These are phyloP conservation scores for Ptychochromis oligacanthus DNA, from an alignment of 2,113 vertebrate genomes.

Conservation along the genomic window DNA sequence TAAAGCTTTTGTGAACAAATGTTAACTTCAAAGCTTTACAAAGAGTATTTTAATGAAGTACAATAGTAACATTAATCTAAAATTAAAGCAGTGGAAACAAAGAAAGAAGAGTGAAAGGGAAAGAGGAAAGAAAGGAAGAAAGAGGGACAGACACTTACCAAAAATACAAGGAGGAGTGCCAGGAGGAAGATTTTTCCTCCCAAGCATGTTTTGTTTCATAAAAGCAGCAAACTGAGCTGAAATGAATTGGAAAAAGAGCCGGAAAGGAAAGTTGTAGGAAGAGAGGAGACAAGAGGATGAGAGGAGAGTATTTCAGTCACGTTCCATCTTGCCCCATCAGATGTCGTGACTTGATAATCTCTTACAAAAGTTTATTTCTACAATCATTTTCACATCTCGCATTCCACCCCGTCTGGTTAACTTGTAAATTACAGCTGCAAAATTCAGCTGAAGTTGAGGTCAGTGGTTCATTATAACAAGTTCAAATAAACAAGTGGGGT, in stretches of 20 bases:
- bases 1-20: neutral
- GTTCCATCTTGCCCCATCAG: conserved; percentile 51
- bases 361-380: neutral
- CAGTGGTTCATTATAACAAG: conserved; percentile 26
- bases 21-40: neutral
- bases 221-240: conserved; percentile 99
- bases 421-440: neutral
- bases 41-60: neutral
- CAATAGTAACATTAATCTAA: neutral
- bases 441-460: conserved; percentile 8
- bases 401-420: neutral
- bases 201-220: conserved; percentile 99
- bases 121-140: conserved; percentile 37
- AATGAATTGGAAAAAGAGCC: conserved; percentile 73
- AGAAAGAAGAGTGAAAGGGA: conserved; percentile 31
- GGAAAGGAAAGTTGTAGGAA: conserved; percentile 71
- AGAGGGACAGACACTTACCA: conserved; percentile 88
- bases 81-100: conserved; percentile 31
- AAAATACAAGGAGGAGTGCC: conserved; percentile 95
- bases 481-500: conserved; percentile 35
- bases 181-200: conserved; percentile 97
- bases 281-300: conserved; percentile 68
- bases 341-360: conserved; percentile 42
- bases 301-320: conserved; percentile 73
- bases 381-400: conserved; percentile 19